Percentiles rank a stretch among this genome's conserved stretches.
These are phyloP conservation scores for Tragelaphus imberbis DNA, from an alignment of 2,113 vertebrate species.

Conservation along the genomic window DNA sequence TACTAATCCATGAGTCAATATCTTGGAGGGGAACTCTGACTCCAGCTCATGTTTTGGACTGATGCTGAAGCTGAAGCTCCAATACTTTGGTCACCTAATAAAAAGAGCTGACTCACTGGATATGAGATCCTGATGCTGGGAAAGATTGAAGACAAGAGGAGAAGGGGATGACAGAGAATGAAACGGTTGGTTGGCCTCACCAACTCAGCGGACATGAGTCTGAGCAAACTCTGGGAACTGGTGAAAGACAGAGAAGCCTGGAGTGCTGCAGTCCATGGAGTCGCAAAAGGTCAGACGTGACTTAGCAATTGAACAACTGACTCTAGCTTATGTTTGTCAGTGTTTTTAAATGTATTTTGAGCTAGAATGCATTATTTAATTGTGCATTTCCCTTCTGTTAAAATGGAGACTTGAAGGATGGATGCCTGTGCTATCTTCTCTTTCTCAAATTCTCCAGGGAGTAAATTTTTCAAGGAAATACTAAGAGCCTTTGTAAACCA, in stretches of 20 bases:
- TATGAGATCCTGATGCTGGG: neutral
- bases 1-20: neutral
- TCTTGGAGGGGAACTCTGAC: neutral
- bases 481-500: neutral
- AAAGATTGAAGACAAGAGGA: neutral
- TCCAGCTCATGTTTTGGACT: neutral
- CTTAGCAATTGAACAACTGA: neutral
- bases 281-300: neutral
- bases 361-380: neutral
- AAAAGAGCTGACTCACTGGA: neutral
- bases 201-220: neutral
- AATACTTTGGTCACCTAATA: neutral
- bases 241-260: neutral
- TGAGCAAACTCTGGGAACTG: neutral
- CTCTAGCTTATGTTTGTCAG: neutral
- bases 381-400: neutral
- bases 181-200: neutral
- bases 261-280: neutral
- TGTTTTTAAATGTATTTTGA: neutral
- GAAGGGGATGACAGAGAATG: neutral
- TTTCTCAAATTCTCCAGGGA: neutral
- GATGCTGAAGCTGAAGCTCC: neutral
- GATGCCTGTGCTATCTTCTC: neutral
- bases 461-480: neutral
- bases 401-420: neutral